A percentile compares a stretch with the other conserved stretches of the same genome.
phyloP scores from a whole-genome alignment of 1,140 invertebrate genomes.

The Trissolcus basalis region DNA sequence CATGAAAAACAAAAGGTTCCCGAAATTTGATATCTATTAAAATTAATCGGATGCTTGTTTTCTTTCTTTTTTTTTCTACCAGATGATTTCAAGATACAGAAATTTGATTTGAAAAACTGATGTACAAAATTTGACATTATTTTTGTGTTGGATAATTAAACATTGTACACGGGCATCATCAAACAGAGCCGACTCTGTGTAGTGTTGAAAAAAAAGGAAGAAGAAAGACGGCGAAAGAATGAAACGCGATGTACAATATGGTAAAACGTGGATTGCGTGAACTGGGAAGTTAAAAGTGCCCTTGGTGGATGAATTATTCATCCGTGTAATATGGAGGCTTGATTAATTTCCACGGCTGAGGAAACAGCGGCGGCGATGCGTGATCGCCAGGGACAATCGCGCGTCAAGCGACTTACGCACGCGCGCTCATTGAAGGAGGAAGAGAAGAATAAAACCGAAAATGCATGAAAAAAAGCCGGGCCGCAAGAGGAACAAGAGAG shows the following conservation, averaged over 20 bases:
- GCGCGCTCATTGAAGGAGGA: constrained; percentile 18
- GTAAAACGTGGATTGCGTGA: constrained; percentile 36
- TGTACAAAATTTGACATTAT: too few species aligned
- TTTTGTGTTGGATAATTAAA: too few species aligned
- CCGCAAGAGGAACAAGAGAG: constrained; percentile 24
- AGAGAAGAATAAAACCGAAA: constrained; percentile 7
- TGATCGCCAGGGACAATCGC: constrained; percentile 66
- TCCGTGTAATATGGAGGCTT: constrained; percentile 63
- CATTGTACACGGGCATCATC: not conserved
- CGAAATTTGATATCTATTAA: too few species aligned
- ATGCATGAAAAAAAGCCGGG: not conserved
- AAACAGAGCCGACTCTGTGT: not conserved
- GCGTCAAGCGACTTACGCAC: constrained; percentile 53
- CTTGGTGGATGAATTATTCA: constrained; percentile 54
- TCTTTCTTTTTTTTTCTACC: too few species aligned
- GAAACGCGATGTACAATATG: constrained; percentile 21
- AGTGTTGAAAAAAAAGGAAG: constrained; percentile 1
- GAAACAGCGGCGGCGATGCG: constrained; percentile 68
- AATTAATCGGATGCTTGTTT: too few species aligned
- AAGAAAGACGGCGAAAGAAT: not conserved
- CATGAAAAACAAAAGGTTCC: too few species aligned
- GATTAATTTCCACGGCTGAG: constrained; percentile 75
- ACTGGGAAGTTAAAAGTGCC: constrained; percentile 44
- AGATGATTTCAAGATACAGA: too few species aligned
- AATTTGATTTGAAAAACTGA: too few species aligned